Conservation (phyloP, 2,113 vertebrate genomes). For the Emberiza fucata region DNA sequence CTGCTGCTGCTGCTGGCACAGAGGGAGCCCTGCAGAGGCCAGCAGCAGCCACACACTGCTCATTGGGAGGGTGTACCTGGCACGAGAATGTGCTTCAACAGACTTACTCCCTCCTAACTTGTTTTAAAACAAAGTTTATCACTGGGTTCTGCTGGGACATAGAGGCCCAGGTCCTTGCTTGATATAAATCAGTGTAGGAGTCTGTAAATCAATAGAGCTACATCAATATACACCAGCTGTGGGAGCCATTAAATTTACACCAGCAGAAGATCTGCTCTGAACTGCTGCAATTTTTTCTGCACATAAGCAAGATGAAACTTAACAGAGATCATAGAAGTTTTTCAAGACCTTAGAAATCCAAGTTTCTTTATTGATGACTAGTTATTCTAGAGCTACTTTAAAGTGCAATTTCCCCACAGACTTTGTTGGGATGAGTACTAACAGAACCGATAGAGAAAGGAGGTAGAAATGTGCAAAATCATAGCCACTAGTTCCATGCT, state of each 20-base stretch:
- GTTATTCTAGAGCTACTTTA: neutral
- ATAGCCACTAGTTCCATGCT: neutral
- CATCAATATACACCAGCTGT: conserved; percentile 5
- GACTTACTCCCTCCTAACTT: neutral
- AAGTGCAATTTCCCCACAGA: neutral
- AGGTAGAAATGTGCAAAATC: neutral
- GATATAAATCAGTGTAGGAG: neutral
- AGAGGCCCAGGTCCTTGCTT: neutral
- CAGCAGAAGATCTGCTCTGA: neutral
- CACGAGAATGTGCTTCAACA: neutral
- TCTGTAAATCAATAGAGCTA: conserved; percentile 12
- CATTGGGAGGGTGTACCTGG: fast-evolving
- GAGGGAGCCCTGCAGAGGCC: neutral
- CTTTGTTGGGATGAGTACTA: neutral
- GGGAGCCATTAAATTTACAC: conserved; percentile 10
- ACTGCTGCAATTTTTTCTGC: neutral
- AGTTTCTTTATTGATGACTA: neutral
- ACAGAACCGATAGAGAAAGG: neutral
- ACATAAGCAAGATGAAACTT: neutral
- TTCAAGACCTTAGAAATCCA: neutral
- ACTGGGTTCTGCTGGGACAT: neutral
- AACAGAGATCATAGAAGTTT: neutral
- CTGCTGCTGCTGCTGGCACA: neutral
- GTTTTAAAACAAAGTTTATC: neutral
- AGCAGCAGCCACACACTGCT: neutral